Base-by-base conservation (phyloP, 2,797 vertebrate species). In the Erethizon dorsatum region DNA sequence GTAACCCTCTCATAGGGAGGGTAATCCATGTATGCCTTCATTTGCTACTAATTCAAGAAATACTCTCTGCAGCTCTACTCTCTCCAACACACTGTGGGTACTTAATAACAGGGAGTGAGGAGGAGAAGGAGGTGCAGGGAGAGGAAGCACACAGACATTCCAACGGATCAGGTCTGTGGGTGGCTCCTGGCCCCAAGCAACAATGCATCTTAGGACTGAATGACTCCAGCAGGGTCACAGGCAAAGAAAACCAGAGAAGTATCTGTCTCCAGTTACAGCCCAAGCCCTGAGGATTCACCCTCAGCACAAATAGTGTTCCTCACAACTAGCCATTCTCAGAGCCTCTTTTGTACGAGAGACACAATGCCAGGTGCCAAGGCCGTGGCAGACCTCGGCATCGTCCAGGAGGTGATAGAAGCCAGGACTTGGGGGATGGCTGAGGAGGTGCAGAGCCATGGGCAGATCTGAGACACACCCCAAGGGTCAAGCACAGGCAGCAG, bases 331-430 rank as follows among this genome's bases (percentile, higher is more conserved):
- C 9, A 2, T 17, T 22, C 41, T 14, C 1, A 0, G n/a, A 78
- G 45, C 50, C 50, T 18, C 45, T 57, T 50, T 41, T 14, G 13
- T 0, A 5, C 2, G 4, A 12, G 9, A 83, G 63, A 20, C 1
- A 0, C 45, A 31, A 47, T 0, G 12, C 14, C 33, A 28, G 28
- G 26, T 10, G 4, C 26, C 41, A 5, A 69, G 61, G 33, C 65
- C 6, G 1, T 2, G 7, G 31, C 8, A 20, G 24, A 37, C 33
- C n/a, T 14, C 3, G 0, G 18, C 14, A 26, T 1, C 17, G 31
- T 2, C 50, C 26, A 5, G 26, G 15, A 83, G 41, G 33, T 4
- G 17, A 57, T 0, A 0, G 59, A 47, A n/a, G 6, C 28, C 10
- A 41, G 61, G 6, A 3, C 17, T 14, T 4, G 26, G 41, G 4